These are phyloP conservation scores for Villa cingulata DNA, from an alignment of 2,888 invertebrate species.

Conservation along the genomic window DNA sequence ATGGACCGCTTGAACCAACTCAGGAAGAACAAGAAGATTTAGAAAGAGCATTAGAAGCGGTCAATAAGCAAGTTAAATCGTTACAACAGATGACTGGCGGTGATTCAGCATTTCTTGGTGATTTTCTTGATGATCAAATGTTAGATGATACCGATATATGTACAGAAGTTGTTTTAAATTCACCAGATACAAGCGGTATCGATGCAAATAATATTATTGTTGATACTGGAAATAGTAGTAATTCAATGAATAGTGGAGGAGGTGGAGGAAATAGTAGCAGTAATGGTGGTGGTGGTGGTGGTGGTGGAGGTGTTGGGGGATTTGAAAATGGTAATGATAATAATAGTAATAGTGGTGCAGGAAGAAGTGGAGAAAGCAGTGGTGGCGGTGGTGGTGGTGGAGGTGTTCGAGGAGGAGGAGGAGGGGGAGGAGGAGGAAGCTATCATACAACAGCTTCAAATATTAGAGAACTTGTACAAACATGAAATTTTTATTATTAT, in stretches of 20 bases:
- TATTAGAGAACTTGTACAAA: neutral
- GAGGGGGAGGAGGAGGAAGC: too few relatives aligned
- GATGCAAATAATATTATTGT: slow-evolving; percentile 23
- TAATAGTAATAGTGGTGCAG: neutral
- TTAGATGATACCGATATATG: slow-evolving; percentile 28
- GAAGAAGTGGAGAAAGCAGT: too few relatives aligned
- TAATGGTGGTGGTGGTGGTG: too few relatives aligned
- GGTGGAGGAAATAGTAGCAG: too few relatives aligned
- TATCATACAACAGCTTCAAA: neutral
- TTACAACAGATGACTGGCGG: slow-evolving; percentile 48
- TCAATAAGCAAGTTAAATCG: slow-evolving; percentile 58
- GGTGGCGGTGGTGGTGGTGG: too few relatives aligned
- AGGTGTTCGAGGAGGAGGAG: too few relatives aligned
- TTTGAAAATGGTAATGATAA: neutral
- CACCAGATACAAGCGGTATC: slow-evolving; percentile 29
- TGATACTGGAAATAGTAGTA: neutral
- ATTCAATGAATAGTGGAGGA: neutral
- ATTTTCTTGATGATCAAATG: slow-evolving; percentile 33
- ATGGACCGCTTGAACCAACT: slow-evolving; percentile 56
- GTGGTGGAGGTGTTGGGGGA: too few relatives aligned
- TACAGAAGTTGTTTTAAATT: slow-evolving; percentile 24
- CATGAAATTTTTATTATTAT: neutral
- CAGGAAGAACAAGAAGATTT: slow-evolving; percentile 78
- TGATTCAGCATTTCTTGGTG: slow-evolving; percentile 29
- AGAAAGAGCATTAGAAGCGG: slow-evolving; percentile 69